phyloP scores from a whole-genome alignment of 2,888 invertebrate species.

The Sinhomidia bicolor region DNA sequence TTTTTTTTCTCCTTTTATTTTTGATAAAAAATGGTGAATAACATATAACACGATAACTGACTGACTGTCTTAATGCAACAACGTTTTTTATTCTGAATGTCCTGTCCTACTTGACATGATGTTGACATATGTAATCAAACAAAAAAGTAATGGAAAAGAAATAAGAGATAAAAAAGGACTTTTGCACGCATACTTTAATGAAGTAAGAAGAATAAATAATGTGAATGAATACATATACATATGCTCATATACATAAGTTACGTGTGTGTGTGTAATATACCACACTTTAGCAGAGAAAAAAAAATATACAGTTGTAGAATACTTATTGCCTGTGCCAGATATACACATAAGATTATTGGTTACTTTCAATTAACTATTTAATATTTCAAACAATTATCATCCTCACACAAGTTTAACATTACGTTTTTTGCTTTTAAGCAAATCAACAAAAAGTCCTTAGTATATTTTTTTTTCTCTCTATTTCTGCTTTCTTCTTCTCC shows the following conservation, averaged over 20 bases:
- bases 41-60: constrained; percentile 42
- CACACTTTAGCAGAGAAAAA: too few species aligned
- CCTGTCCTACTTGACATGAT: constrained; percentile 39
- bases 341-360: constrained; percentile 47
- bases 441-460: constrained; percentile 44
- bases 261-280: not conserved
- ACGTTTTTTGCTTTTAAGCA: constrained; percentile 56
- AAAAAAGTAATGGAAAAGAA: constrained; percentile 51
- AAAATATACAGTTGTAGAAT: too few species aligned
- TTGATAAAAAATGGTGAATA: constrained; percentile 57
- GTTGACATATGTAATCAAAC: constrained; percentile 68
- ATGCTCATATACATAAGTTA: too few species aligned
- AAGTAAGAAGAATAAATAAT: not conserved
- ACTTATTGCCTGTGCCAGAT: not conserved
- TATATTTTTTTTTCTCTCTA: constrained; percentile 3
- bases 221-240: not conserved
- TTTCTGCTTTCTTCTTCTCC: not conserved
- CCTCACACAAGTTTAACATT: constrained; percentile 27
- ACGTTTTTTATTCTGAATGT: not conserved
- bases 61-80: constrained; percentile 4
- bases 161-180: constrained; percentile 35
- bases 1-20: constrained; percentile 35
- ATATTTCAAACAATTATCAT: constrained; percentile 46
- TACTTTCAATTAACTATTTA: constrained; percentile 63
- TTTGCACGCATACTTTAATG: constrained; percentile 63